Percentiles rank a stretch among this genome's conserved stretches.
Evolutionary conservation across 2,113 vertebrate species (phyloP).

Genomic region (Nasalis larvatus): DNA sequence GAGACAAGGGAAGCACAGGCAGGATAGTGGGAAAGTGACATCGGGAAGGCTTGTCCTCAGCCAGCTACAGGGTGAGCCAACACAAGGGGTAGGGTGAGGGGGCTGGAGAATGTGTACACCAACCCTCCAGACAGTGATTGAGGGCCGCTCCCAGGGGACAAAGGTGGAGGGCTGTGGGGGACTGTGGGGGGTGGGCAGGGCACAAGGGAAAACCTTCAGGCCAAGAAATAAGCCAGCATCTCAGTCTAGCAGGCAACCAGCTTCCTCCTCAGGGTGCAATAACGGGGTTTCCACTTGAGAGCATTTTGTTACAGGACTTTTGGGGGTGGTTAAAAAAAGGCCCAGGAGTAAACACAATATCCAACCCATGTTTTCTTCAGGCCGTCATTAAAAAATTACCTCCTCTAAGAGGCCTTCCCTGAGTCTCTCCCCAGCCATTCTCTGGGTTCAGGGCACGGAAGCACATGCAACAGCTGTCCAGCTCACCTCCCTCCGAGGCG

Average conservation of each 20-base stretch:
- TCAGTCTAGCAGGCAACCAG: not conserved
- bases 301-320: not conserved
- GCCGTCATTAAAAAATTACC: not conserved
- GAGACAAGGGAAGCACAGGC: not conserved
- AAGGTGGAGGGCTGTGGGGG: not conserved
- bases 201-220: not conserved
- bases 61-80: not conserved
- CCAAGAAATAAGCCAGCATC: not conserved
- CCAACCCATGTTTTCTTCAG: not conserved
- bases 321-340: not conserved
- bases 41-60: too few relatives aligned
- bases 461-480: not conserved
- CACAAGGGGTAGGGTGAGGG: accelerated
- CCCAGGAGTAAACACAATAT: not conserved
- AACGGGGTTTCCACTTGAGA: not conserved
- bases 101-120: accelerated
- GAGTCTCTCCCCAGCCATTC: not conserved
- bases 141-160: not conserved
- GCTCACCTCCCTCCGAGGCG: accelerated
- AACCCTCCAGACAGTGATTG: not conserved
- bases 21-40: not conserved
- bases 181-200: too few relatives aligned
- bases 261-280: not conserved
- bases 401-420: not conserved
- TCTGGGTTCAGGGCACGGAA: not conserved